Percentiles rank a stretch among this genome's conserved stretches.
These are phyloP conservation scores for Panagrolaimus sp. DNA, from an alignment of 1,140 invertebrate species.

Conservation along the genomic window DNA sequence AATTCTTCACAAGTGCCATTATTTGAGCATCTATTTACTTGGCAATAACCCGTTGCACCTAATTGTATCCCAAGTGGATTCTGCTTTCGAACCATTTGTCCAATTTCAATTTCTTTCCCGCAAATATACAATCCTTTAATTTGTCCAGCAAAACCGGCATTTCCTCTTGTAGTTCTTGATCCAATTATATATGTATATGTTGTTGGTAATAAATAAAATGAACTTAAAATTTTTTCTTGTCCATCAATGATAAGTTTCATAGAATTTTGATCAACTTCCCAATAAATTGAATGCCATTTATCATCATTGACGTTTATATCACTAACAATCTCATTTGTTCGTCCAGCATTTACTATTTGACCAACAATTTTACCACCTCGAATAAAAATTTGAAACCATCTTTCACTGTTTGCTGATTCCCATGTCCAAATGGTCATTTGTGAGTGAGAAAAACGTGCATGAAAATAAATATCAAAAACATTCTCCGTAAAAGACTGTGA, in stretches of 20 bases:
- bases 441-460: constrained; percentile 50
- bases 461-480: constrained; percentile 53
- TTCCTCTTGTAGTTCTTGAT: constrained; percentile 41
- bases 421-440: constrained; percentile 56
- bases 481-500: constrained; percentile 45
- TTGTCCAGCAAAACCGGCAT: constrained; percentile 55
- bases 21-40: constrained; percentile 43
- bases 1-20: constrained; percentile 50
- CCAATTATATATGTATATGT: constrained; percentile 48
- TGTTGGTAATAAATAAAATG: constrained; percentile 43
- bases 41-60: constrained; percentile 49
- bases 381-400: constrained; percentile 58
- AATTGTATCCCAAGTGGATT: constrained; percentile 42
- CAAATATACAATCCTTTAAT: constrained; percentile 49
- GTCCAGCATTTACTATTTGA: constrained; percentile 47
- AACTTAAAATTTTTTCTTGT: constrained; percentile 33
- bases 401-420: constrained; percentile 51
- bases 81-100: constrained; percentile 41
- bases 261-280: constrained; percentile 47
- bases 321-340: constrained; percentile 44
- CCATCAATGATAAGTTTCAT: constrained; percentile 45
- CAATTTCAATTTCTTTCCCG: constrained; percentile 41
- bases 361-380: constrained; percentile 49
- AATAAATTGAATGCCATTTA: constrained; percentile 53
- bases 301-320: constrained; percentile 39